Evolutionary conservation across 2,113 vertebrate genomes (phyloP).

Genomic region (Oncorhynchus tshawytscha): DNA sequence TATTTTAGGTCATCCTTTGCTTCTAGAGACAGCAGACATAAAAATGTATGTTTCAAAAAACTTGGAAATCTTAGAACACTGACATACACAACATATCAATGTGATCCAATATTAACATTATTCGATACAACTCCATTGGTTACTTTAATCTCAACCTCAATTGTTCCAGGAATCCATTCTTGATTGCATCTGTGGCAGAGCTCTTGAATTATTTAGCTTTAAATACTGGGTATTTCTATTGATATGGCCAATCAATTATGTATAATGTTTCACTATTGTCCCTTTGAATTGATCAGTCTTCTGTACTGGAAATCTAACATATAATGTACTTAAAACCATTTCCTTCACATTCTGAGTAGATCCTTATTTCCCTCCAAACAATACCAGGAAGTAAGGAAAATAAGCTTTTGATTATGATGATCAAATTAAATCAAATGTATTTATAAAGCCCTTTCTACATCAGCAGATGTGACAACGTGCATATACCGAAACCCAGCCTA

Average conservation of each 20-base stretch:
- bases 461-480: no score
- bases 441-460: no score
- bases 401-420: background rate
- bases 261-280: slow-evolving; percentile 57
- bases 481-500: no score
- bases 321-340: slow-evolving; percentile 7
- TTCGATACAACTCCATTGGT: background rate
- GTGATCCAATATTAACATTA: background rate
- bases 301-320: slow-evolving; percentile 25
- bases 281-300: slow-evolving; percentile 47
- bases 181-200: slow-evolving; percentile 25
- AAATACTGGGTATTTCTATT: slow-evolving; percentile 47
- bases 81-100: background rate
- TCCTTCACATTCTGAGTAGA: slow-evolving; percentile 36
- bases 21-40: background rate
- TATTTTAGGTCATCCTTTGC: background rate
- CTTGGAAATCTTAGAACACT: background rate
- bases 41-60: background rate
- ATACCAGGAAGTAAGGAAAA: slow-evolving; percentile 10
- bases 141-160: background rate
- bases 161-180: slow-evolving; percentile 41
- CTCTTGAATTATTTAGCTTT: slow-evolving; percentile 65
- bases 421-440: no score
- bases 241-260: slow-evolving; percentile 52
- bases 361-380: slow-evolving; percentile 20